These are phyloP conservation scores for Gobius niger DNA, from an alignment of 2,113 vertebrate species.

Conservation along the genomic window DNA sequence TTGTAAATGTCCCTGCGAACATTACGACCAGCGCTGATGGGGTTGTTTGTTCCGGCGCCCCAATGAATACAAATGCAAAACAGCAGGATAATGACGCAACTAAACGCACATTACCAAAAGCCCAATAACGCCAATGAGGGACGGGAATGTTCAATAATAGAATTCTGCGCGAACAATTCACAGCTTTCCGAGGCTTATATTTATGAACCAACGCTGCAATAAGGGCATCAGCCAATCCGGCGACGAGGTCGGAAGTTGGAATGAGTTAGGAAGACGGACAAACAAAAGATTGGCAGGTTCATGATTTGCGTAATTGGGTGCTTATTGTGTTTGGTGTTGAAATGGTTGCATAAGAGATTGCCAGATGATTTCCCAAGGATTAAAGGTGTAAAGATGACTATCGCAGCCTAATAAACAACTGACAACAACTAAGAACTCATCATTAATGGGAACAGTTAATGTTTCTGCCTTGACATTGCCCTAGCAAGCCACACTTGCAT, in stretches of 20 bases:
- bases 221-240: background rate
- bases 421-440: no score
- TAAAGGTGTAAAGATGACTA: no score
- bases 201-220: background rate
- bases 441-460: no score
- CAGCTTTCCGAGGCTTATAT: background rate
- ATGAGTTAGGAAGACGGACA: background rate
- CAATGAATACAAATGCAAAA: conserved; percentile 6
- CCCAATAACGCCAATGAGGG: background rate
- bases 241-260: background rate
- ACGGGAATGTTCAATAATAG: conserved; percentile 2
- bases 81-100: conserved; percentile 9
- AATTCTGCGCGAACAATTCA: background rate
- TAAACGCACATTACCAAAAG: background rate
- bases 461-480: no score
- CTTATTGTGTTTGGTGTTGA: background rate
- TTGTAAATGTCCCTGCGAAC: background rate
- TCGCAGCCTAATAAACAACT: no score
- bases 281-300: background rate
- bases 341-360: background rate
- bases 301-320: background rate
- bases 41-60: conserved; percentile 8
- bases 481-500: no score
- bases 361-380: no score
- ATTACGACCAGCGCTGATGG: conserved; percentile 1